Evolutionary conservation across 2,888 invertebrate species (phyloP), one percentile per base, ranked within the genome.

Genomic region (Drosophila glabriapex): DNA sequence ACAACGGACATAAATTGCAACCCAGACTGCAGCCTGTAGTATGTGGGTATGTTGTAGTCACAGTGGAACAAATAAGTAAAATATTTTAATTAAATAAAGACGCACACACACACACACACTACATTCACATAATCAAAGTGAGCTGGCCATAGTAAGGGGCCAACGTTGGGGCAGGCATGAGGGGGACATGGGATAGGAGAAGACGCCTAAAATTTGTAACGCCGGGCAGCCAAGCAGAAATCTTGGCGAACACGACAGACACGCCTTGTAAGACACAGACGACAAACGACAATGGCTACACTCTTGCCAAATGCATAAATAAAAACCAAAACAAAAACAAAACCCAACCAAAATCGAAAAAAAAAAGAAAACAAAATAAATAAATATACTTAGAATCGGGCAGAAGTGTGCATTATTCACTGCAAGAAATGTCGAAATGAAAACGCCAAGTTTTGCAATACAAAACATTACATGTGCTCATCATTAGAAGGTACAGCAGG

Each of bases 371-470:
- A 53, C 6, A 43, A 43, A 41, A 41, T 41, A 25, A 46, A 25
- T 46, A 46, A 25, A 46, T 46, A 46, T 25, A 25, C 46, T 46
- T 46, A 46, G 41, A 31, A 76, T 82, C 68, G 71, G 49, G 62
- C 68, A 80, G 41, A 72, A 75, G 63, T 70, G 78, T 87, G 87
- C 85, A 84, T 89, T 82, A 87, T 85, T 89, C 89, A 89, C 87
- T 69, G 79, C 84, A 71, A 82, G 80, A 88, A 87, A 82, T 87
- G 83, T 80, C 82, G 82, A 89, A 84, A 89, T 86, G 78, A 72
- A 89, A 82, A 83, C 91, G 84, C 82, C 89, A 83, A 84, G 89
- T 89, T 89, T 88, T 87, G 89, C 89, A 86, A 86, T 84, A 80
- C 68, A 75, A 87, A 76, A 78, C 82, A 84, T 82, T 87, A 86